phyloP scores from a whole-genome alignment of 2,113 vertebrate genomes.

The Dissostichus mawsoni region DNA sequence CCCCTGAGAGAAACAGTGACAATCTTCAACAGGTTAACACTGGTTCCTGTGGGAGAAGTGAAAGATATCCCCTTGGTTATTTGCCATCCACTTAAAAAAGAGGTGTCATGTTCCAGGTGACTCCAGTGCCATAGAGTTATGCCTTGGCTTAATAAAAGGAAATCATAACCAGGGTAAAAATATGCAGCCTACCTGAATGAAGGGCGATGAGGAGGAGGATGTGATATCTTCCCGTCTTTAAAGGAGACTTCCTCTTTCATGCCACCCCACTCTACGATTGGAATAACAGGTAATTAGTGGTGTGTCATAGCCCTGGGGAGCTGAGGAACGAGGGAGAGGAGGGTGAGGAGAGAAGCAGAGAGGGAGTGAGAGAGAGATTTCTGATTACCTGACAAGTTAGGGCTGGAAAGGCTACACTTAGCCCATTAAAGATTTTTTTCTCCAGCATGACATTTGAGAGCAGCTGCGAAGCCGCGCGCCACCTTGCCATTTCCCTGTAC shows the following conservation, averaged over 20 bases:
- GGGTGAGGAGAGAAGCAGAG: slow-evolving; percentile 77
- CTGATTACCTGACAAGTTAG: slow-evolving; percentile 96
- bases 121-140: slow-evolving; percentile 48
- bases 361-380: slow-evolving; percentile 91
- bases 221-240: slow-evolving; percentile 82
- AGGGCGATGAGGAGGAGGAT: slow-evolving; percentile 54
- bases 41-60: slow-evolving; percentile 37
- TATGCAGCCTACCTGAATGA: slow-evolving; percentile 48
- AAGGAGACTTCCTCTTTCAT: slow-evolving; percentile 87
- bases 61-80: slow-evolving; percentile 62
- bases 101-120: slow-evolving; percentile 72
- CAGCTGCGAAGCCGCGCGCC: slow-evolving; percentile 88
- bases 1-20: slow-evolving; percentile 44
- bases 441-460: slow-evolving; percentile 98
- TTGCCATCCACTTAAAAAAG: slow-evolving; percentile 65
- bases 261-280: slow-evolving; percentile 88
- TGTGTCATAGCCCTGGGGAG: slow-evolving; percentile 89
- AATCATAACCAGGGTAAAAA: slow-evolving; percentile 70
- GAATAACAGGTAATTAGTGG: slow-evolving; percentile 95
- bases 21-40: slow-evolving; percentile 36
- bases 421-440: slow-evolving; percentile 98
- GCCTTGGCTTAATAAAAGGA: slow-evolving; percentile 49
- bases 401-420: slow-evolving; percentile 99
- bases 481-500: slow-evolving; percentile 95
- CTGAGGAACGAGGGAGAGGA: slow-evolving; percentile 89